phyloP scores from a whole-genome alignment of 2,797 vertebrate genomes.

The Pseudochirops cupreus region DNA sequence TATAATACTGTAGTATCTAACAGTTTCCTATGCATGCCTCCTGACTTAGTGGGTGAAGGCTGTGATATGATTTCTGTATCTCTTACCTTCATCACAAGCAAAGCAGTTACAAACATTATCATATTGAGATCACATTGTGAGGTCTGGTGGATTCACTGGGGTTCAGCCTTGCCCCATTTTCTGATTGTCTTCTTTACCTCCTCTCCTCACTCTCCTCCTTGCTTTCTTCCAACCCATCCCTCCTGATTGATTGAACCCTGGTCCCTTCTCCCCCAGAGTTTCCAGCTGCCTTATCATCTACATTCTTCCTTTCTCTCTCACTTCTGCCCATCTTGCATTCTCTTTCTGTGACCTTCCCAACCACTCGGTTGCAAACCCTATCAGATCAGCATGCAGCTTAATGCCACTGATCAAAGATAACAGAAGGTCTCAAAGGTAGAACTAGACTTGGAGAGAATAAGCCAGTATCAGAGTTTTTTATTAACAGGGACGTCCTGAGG shows the following conservation, averaged over 20 bases:
- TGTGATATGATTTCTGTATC: conserved; percentile 37
- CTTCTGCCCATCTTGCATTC: not conserved
- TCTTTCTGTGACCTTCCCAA: not conserved
- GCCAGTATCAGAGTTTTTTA: not conserved
- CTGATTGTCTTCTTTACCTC: not conserved
- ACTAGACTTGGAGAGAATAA: not conserved
- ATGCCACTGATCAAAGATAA: not conserved
- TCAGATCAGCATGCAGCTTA: not conserved
- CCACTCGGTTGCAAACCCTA: not conserved
- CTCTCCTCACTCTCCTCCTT: not conserved
- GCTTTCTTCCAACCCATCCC: not conserved
- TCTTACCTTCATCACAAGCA: conserved; percentile 45
- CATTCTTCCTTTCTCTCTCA: not conserved
- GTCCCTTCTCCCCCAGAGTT: not conserved
- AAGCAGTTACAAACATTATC: not conserved
- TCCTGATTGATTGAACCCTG: not conserved
- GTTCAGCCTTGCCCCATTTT: not conserved
- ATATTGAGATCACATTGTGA: not conserved
- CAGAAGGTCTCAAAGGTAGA: not conserved
- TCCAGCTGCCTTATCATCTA: conserved; percentile 19
- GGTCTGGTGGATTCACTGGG: not conserved
- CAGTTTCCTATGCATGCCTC: conserved; percentile 18
- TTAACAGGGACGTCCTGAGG: conserved; percentile 42
- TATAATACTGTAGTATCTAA: not conserved
- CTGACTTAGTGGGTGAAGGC: conserved; percentile 7